A percentile compares a stretch with the other conserved stretches of the same genome.
These are phyloP conservation scores for Parotia lawesii DNA, from an alignment of 2,113 vertebrate genomes.

Conservation along the genomic window DNA sequence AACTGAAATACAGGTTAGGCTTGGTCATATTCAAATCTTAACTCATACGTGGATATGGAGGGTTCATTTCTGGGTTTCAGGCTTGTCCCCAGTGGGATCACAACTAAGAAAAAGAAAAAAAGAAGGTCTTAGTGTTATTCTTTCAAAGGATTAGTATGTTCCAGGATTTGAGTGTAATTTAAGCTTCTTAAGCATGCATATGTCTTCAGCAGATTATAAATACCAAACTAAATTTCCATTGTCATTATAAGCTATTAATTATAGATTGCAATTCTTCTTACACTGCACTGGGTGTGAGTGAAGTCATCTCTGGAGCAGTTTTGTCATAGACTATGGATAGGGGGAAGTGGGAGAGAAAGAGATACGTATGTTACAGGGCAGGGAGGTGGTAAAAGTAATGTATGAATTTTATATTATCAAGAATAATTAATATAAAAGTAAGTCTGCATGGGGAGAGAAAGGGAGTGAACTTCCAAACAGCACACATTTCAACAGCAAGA, in stretches of 20 bases:
- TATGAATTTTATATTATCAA: neutral
- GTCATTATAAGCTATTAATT: neutral
- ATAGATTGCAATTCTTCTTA: neutral
- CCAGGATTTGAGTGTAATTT: neutral
- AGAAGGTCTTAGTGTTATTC: neutral
- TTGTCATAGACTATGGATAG: neutral
- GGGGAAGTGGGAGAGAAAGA: neutral
- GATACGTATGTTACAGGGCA: neutral
- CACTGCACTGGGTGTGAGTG: neutral
- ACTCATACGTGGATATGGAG: neutral
- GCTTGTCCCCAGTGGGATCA: neutral
- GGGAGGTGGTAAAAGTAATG: neutral
- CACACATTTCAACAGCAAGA: neutral
- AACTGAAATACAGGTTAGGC: neutral
- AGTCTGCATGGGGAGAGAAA: neutral
- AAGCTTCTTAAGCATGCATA: neutral
- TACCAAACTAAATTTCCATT: neutral
- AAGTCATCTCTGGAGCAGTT: neutral
- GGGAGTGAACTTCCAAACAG: neutral
- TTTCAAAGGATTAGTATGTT: neutral
- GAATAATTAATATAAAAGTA: neutral
- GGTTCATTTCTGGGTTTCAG: neutral
- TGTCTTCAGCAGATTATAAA: neutral
- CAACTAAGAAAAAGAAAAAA: neutral
- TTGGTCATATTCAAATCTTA: neutral